These are phyloP conservation scores for Metalampra italica DNA, from an alignment of 2,888 invertebrate genomes.

Conservation along the genomic window DNA sequence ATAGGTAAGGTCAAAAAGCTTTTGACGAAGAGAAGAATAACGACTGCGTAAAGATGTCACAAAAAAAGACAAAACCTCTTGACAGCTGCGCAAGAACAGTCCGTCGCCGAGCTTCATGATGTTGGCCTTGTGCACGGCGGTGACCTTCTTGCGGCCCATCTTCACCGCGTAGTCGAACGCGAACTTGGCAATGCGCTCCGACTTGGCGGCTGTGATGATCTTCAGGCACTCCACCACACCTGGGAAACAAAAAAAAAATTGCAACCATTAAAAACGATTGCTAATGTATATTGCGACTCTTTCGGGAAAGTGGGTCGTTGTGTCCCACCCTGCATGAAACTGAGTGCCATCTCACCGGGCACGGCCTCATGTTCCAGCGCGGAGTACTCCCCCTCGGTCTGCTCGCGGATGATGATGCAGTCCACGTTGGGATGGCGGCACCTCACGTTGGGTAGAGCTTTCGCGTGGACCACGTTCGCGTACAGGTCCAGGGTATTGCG, in stretches of 20 bases:
- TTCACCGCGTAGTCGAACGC: slow-evolving; percentile 99
- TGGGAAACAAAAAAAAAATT: too few species aligned
- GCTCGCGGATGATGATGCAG: slow-evolving; percentile 97
- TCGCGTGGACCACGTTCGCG: slow-evolving; percentile 97
- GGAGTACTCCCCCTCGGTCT: slow-evolving; percentile 99
- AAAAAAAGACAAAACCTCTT: too few species aligned
- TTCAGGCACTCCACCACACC: slow-evolving; percentile 98
- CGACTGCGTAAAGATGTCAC: too few species aligned
- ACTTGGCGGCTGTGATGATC: slow-evolving; percentile 95
- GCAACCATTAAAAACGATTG: too few species aligned
- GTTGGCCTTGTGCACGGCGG: slow-evolving; percentile 99
- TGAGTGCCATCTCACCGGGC: slow-evolving; percentile 54
- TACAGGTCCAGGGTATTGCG: slow-evolving; percentile 89
- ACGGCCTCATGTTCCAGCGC: slow-evolving; percentile 97
- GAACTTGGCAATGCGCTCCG: slow-evolving; percentile 97
- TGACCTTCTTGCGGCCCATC: slow-evolving; percentile 96
- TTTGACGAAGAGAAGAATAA: too few species aligned
- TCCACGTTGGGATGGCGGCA: slow-evolving; percentile 94
- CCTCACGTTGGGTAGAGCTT: slow-evolving; percentile 93
- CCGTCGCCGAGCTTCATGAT: slow-evolving; percentile 99
- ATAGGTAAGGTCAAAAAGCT: too few species aligned
- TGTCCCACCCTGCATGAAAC: too few species aligned
- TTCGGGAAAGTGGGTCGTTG: too few species aligned
- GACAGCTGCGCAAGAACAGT: slow-evolving; percentile 92
- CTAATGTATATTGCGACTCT: too few species aligned